Conservation (phyloP, 2,113 vertebrate species). For the Scolopax mira region DNA sequence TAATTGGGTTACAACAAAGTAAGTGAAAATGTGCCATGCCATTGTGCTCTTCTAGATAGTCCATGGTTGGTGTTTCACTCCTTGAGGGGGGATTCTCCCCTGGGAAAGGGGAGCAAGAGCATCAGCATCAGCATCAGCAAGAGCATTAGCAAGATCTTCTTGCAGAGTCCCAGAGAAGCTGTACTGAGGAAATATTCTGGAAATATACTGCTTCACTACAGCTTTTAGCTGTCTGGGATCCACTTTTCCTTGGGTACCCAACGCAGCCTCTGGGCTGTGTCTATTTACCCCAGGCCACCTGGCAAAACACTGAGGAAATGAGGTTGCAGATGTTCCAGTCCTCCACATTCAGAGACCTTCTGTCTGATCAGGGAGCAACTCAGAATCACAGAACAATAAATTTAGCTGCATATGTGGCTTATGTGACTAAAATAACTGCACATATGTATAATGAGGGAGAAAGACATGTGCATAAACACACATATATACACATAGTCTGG, state of each 20-base stretch:
- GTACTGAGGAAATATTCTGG: background rate
- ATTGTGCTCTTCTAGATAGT: background rate
- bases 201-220: background rate
- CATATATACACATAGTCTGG: background rate
- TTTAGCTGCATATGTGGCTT: background rate
- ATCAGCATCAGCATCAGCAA: background rate
- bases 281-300: background rate
- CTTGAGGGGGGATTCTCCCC: background rate
- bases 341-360: background rate
- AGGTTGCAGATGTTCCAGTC: background rate
- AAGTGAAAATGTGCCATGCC: background rate
- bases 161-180: fast-evolving
- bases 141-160: too few relatives aligned
- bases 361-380: background rate
- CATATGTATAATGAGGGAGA: background rate
- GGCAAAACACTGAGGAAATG: background rate
- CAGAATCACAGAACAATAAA: background rate
- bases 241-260: background rate
- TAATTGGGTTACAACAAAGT: background rate
- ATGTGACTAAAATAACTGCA: background rate
- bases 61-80: background rate
- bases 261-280: background rate
- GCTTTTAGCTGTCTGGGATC: background rate
- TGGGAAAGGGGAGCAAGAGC: background rate
- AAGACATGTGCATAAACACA: background rate